Evolutionary conservation across 2,113 vertebrate species (phyloP), one percentile per base, ranked within the genome.

Genomic region (Arothron firmamentum): DNA sequence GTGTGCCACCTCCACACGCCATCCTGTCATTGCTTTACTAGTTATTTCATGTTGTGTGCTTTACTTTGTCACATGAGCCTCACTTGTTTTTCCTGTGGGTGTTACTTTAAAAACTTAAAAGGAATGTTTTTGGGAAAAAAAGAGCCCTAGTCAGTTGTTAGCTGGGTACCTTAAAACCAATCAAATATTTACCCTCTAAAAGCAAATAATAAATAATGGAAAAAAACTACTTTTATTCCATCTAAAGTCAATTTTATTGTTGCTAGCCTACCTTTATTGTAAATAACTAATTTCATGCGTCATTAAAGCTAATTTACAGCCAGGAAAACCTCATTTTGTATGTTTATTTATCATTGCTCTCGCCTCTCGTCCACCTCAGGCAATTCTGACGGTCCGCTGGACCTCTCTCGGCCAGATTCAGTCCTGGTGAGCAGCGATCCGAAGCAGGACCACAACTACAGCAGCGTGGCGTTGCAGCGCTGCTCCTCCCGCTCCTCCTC

Each of bases 401-500:
- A 92, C 78, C 90, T 92, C 56, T 92, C 91, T 38, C 81, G 88
- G 18, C 88, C 89, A 1, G 91, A 91, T 74, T 76, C 88, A 3
- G 77, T 87, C 0, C 88, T 92, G 71, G 83, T 93, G 78, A 95
- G 88, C 85, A 93, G 92, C 0, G 95, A 97, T 64, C 96, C 97
- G 0, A 95, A 93, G 77, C 95, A 95, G 90, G 97, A 99, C 81
- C 97, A 99, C 88, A 99, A 96, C 85, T 99, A 99, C 89, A 99
- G 96, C 91, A 99, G 95, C 20, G 75, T 90, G 38, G 91, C 88
- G 7, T 83, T 94, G 16, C 94, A 94, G 77, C 92, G 93, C 59
- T 96, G 94, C 3, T 92, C 92, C 0, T 97, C 94, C 19, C 75
- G 92, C n/a, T 94, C 92, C 59, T 96, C 95, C 91, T 88, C 83